These are phyloP conservation scores for Valencia hispanica DNA, from an alignment of 2,797 vertebrate species.

Conservation along the genomic window DNA sequence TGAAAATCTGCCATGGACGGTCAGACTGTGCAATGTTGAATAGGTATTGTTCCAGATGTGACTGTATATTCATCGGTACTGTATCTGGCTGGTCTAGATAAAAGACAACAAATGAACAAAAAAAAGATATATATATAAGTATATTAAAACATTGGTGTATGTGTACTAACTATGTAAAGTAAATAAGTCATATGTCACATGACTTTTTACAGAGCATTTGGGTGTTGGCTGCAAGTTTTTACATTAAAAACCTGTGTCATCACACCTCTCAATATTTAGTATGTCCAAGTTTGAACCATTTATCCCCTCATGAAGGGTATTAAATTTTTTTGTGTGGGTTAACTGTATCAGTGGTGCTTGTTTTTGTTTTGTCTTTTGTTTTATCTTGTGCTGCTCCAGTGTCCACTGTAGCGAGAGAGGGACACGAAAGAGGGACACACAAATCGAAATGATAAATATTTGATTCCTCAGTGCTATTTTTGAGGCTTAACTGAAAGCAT, in stretches of 20 bases:
- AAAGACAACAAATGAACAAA: constrained; percentile 78
- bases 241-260: constrained; percentile 92
- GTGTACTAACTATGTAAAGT: constrained; percentile 88
- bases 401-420: constrained; percentile 33
- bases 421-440: constrained; percentile 36
- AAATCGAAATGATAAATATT: constrained; percentile 64
- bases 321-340: constrained; percentile 84
- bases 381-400: constrained; percentile 31
- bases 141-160: constrained; percentile 88
- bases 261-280: constrained; percentile 76
- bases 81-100: constrained; percentile 99
- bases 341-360: constrained; percentile 68
- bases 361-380: constrained; percentile 47
- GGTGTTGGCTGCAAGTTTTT: constrained; percentile 90
- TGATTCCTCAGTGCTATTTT: constrained; percentile 65
- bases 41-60: constrained; percentile 89
- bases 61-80: constrained; percentile 87
- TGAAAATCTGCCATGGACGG: constrained; percentile 52
- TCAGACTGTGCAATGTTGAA: constrained; percentile 80
- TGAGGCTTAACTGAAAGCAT: constrained; percentile 62
- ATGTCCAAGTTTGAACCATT: constrained; percentile 81
- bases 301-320: constrained; percentile 80
- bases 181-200: constrained; percentile 85
- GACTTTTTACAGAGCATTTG: constrained; percentile 85
- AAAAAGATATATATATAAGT: constrained; percentile 85